These are phyloP conservation scores for Semibalanus balanoides DNA, from an alignment of 1,140 invertebrate genomes.

Conservation along the genomic window DNA sequence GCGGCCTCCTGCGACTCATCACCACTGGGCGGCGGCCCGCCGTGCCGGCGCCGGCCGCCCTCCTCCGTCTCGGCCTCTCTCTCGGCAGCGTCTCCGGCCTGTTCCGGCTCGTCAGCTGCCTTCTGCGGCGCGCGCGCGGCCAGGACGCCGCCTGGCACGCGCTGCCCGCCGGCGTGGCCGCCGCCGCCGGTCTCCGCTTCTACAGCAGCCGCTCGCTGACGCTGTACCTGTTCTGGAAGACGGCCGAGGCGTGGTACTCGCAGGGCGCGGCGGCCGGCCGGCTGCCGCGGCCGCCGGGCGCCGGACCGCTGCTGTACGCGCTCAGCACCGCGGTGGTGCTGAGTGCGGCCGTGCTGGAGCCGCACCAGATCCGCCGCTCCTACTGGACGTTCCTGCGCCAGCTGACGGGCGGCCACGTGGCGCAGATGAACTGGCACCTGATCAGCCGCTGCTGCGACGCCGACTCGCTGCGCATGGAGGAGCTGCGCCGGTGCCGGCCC, in stretches of 20 bases:
- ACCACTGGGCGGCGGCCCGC: not conserved
- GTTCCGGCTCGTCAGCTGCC: not conserved
- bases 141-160: not conserved
- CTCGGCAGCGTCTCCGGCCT: not conserved
- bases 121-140: not conserved
- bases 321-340: not conserved
- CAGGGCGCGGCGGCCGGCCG: not conserved
- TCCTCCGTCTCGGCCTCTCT: not conserved
- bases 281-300: not conserved
- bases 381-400: constrained; percentile 1
- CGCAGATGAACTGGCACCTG: not conserved
- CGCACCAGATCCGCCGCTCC: not conserved
- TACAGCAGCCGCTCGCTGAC: not conserved
- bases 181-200: not conserved
- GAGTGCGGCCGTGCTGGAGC: not conserved
- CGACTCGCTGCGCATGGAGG: not conserved
- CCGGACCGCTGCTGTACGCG: not conserved
- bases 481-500: not conserved
- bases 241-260: not conserved
- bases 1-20: not conserved
- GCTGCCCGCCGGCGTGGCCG: not conserved
- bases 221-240: constrained; percentile 6
- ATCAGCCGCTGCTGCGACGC: not conserved
- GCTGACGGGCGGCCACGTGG: constrained; percentile 3
- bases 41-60: not conserved